Percentiles rank a stretch among this genome's conserved stretches.
Evolutionary conservation across 1,140 invertebrate species (phyloP).

Genomic region (Leptinotarsa texana): DNA sequence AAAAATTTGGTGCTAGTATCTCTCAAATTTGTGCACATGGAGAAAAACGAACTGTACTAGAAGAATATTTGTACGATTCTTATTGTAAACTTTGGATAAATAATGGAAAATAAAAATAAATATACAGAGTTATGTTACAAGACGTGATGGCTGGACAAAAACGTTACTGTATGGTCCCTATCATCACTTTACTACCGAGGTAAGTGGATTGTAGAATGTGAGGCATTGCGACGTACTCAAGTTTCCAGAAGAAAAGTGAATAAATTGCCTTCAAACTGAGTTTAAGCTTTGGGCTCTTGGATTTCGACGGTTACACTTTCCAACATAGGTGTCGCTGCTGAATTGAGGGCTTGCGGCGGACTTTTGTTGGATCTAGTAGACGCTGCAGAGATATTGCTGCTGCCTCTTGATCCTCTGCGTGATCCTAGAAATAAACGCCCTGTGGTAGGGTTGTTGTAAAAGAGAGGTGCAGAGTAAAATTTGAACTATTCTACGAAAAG

Average conservation of each 20-base stretch:
- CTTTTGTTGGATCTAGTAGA: constrained; percentile 59
- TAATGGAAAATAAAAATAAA: constrained; percentile 25
- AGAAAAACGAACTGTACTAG: constrained; percentile 1
- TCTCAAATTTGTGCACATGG: constrained; percentile 17
- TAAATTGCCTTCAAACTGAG: constrained; percentile 26
- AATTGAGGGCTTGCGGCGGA: constrained; percentile 53
- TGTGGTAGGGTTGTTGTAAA: constrained; percentile 42
- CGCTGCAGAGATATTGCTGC: constrained; percentile 67
- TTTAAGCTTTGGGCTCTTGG: constrained; percentile 48
- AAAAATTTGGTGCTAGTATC: constrained; percentile 3
- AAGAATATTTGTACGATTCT: constrained; percentile 25
- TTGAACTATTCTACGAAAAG: background rate
- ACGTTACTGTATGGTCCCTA: constrained; percentile 50
- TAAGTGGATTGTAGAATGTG: constrained; percentile 36
- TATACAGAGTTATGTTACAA: constrained; percentile 38
- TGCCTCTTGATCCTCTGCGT: constrained; percentile 67
- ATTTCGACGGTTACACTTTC: constrained; percentile 65
- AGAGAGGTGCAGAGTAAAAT: constrained; percentile 15
- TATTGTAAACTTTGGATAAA: constrained; percentile 30
- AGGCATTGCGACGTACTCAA: constrained; percentile 29
- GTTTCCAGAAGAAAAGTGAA: constrained; percentile 19
- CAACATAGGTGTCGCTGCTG: constrained; percentile 57
- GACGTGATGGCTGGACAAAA: constrained; percentile 52
- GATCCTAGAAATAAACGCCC: constrained; percentile 65
- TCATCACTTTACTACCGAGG: constrained; percentile 51